phyloP scores from a whole-genome alignment of 2,113 vertebrate genomes.

The Clarias macrocephalus region DNA sequence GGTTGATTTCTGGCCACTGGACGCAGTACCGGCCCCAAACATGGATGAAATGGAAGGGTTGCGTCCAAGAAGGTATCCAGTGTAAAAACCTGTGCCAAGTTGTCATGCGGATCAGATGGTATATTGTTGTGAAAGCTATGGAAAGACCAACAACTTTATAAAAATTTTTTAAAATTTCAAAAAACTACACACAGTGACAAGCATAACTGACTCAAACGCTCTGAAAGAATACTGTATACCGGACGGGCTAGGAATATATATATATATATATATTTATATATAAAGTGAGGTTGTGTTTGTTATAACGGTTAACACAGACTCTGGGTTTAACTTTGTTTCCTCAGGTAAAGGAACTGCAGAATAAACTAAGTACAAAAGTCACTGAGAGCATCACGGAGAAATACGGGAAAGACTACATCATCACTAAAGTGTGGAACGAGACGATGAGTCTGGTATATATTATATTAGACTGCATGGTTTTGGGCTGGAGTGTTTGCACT shows the following conservation, averaged over 20 bases:
- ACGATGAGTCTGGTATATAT: slow-evolving; percentile 73
- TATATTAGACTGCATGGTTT: not conserved
- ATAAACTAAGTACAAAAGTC: slow-evolving; percentile 29
- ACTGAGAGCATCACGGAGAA: slow-evolving; percentile 15
- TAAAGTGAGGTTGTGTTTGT: not conserved
- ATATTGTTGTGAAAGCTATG: no score
- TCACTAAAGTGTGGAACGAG: slow-evolving; percentile 66
- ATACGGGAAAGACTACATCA: not conserved
- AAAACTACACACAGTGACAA: not conserved
- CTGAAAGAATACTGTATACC: not conserved
- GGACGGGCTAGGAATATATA: not conserved
- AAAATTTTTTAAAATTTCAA: not conserved
- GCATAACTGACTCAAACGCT: not conserved
- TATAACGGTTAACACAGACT: not conserved
- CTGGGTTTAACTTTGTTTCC: not conserved
- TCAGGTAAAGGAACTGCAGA: slow-evolving; percentile 62
- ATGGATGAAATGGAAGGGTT: no score
- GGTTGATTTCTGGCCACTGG: no score
- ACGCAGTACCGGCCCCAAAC: no score
- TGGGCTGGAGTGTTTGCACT: not conserved
- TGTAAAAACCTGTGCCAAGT: no score
- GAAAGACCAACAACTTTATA: no score
- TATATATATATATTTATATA: no score
- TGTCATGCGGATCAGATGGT: no score
- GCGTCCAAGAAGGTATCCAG: no score